A percentile compares a stretch with the other conserved stretches of the same genome.
Conservation (phyloP, 2,797 vertebrate genomes). For the Oreonectes daqikongensis region DNA sequence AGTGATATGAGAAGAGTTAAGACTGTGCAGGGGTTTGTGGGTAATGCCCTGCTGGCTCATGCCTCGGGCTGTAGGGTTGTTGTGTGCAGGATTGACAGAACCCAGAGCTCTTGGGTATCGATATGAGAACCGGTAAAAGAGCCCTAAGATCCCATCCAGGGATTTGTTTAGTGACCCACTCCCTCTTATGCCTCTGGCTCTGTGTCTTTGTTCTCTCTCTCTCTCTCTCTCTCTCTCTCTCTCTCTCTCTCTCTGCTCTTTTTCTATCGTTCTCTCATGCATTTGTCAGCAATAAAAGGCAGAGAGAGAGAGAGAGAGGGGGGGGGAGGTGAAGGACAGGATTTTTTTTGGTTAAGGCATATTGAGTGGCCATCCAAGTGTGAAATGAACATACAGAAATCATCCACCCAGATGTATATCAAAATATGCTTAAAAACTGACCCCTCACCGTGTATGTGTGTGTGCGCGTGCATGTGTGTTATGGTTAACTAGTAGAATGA, state of each 20-base stretch:
- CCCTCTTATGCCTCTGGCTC: not conserved
- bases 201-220: constrained; percentile 2
- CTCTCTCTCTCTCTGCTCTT: not conserved
- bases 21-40: constrained; percentile 22
- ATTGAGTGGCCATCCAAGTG: constrained; percentile 60
- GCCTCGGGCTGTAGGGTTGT: constrained; percentile 27
- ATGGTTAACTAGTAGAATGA: too few species aligned
- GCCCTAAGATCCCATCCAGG: constrained; percentile 14
- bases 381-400: constrained; percentile 65
- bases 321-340: constrained; percentile 18
- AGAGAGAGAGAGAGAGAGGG: not conserved
- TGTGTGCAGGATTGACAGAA: constrained; percentile 10
- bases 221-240: not conserved
- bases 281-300: constrained; percentile 75
- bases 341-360: constrained; percentile 50
- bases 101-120: constrained; percentile 25
- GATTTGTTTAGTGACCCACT: not conserved
- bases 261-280: constrained; percentile 1
- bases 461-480: too few species aligned
- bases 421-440: constrained; percentile 52
- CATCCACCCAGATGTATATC: constrained; percentile 52
- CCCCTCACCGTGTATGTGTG: too few species aligned
- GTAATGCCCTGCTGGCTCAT: not conserved
- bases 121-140: constrained; percentile 8
- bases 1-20: not conserved